Percentiles rank a stretch among this genome's conserved stretches.
phyloP scores from a whole-genome alignment of 1,140 invertebrate genomes.

The Archegozetes longisetosus region DNA sequence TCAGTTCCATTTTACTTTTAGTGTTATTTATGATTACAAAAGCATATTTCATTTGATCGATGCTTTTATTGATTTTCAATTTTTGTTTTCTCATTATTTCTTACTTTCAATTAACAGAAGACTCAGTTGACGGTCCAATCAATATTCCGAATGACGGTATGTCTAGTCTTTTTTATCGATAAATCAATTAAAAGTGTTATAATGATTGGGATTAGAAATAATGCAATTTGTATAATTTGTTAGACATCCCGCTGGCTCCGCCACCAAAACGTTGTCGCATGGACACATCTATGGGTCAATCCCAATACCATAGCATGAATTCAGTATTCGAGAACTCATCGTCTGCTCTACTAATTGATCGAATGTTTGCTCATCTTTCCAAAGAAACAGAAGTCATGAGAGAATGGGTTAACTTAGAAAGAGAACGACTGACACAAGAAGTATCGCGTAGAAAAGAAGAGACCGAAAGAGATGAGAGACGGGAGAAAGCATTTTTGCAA shows the following conservation, averaged over 20 bases:
- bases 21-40: too few relatives aligned
- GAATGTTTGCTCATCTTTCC: slow-evolving; percentile 18
- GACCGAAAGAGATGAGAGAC: slow-evolving; percentile 15
- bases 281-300: not conserved
- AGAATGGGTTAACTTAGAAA: slow-evolving; percentile 18
- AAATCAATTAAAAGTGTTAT: not conserved
- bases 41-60: not conserved
- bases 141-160: not conserved
- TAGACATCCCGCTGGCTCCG: not conserved
- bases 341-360: slow-evolving; percentile 18
- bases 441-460: slow-evolving; percentile 14
- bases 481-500: slow-evolving; percentile 14
- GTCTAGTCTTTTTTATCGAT: not conserved
- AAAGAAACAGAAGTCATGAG: slow-evolving; percentile 19
- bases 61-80: not conserved
- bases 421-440: slow-evolving; percentile 15
- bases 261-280: not conserved
- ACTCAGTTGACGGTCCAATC: not conserved
- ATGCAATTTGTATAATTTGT: not conserved
- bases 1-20: too few relatives aligned
- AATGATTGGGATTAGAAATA: not conserved
- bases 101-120: not conserved
- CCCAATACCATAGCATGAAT: not conserved
- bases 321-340: not conserved
- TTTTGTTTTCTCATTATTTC: not conserved